Evolutionary conservation across 2,113 vertebrate genomes (phyloP).

Genomic region (Athene cunicularia): DNA sequence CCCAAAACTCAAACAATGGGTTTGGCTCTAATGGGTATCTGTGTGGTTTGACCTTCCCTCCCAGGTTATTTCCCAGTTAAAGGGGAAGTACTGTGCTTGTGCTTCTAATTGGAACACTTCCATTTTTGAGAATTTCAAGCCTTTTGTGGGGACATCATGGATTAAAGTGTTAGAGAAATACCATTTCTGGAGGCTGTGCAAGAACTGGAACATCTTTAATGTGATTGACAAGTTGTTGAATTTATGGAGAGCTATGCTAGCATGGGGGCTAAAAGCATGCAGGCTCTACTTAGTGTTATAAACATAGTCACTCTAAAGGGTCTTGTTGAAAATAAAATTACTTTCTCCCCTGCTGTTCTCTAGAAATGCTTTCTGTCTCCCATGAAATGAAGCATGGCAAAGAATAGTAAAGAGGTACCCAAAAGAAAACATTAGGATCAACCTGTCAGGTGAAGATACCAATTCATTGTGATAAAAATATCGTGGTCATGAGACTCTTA

Average conservation of each 20-base stretch:
- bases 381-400: background rate
- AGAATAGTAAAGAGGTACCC: background rate
- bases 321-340: background rate
- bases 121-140: background rate
- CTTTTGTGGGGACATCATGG: background rate
- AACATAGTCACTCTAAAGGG: background rate
- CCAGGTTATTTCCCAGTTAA: background rate
- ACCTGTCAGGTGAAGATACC: background rate
- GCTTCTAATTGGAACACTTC: background rate
- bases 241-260: background rate
- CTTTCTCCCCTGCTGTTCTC: background rate
- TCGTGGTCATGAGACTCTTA: background rate
- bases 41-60: background rate
- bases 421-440: background rate
- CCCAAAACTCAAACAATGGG: background rate
- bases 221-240: background rate
- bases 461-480: background rate
- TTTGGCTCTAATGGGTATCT: background rate
- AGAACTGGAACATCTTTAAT: background rate
- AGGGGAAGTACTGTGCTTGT: background rate
- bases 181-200: background rate
- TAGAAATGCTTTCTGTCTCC: background rate
- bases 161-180: background rate
- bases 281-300: background rate
- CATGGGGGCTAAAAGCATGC: background rate